These are phyloP conservation scores for Phalangium opilio DNA, from an alignment of 2,888 invertebrate species.

Conservation along the genomic window DNA sequence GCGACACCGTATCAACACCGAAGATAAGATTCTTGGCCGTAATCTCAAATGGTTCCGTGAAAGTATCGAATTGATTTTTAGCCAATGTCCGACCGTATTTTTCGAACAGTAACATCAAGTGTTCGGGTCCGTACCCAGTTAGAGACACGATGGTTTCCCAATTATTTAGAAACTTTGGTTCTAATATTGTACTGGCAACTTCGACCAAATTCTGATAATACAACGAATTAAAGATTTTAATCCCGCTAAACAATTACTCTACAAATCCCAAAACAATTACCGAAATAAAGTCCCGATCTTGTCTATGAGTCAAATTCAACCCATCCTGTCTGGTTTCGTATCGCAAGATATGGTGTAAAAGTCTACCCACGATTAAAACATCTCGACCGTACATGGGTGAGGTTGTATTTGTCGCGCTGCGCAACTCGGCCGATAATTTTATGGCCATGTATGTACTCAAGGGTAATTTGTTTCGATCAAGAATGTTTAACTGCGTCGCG, in stretches of 20 bases:
- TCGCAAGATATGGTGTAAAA: slow-evolving; percentile 57
- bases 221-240: slow-evolving; percentile 47
- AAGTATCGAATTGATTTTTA: slow-evolving; percentile 73
- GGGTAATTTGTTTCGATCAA: slow-evolving; percentile 58
- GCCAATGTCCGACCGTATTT: slow-evolving; percentile 66
- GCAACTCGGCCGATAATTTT: slow-evolving; percentile 60
- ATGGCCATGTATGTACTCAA: slow-evolving; percentile 76
- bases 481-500: slow-evolving; percentile 58
- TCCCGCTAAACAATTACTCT: slow-evolving; percentile 63
- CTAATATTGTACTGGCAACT: slow-evolving; percentile 58
- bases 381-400: slow-evolving; percentile 67
- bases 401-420: slow-evolving; percentile 49
- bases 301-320: slow-evolving; percentile 80
- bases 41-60: slow-evolving; percentile 84
- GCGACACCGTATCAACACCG: slow-evolving; percentile 73
- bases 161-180: slow-evolving; percentile 47
- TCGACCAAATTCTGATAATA: slow-evolving; percentile 68
- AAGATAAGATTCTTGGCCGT: slow-evolving; percentile 64
- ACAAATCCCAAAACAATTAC: too few relatives aligned
- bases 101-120: slow-evolving; percentile 57
- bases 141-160: slow-evolving; percentile 60
- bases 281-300: slow-evolving; percentile 83
- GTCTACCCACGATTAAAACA: slow-evolving; percentile 59
- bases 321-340: slow-evolving; percentile 71
- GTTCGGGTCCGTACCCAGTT: slow-evolving; percentile 55